phyloP scores from a whole-genome alignment of 2,113 vertebrate genomes.

The Sialia sialis region DNA sequence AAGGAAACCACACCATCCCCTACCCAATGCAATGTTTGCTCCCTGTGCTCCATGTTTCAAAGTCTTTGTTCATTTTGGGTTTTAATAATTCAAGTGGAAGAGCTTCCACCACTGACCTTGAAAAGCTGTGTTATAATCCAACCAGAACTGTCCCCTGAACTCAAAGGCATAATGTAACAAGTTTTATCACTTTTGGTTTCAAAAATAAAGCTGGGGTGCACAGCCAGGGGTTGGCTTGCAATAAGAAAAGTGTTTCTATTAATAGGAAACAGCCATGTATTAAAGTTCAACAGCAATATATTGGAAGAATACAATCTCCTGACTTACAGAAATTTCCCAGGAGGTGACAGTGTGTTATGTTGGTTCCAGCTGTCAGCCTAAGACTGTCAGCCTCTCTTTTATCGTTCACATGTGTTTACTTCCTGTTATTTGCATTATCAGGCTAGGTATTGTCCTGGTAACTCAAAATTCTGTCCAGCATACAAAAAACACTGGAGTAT shows the following conservation, averaged over 20 bases:
- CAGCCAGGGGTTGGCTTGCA: background rate
- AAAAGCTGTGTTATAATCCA: background rate
- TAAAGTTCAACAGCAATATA: background rate
- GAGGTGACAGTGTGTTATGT: background rate
- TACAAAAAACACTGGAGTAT: background rate
- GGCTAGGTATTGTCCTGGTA: background rate
- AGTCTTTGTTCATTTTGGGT: conserved; percentile 12
- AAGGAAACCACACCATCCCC: conserved; percentile 1
- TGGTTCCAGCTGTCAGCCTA: background rate
- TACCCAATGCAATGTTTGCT: background rate
- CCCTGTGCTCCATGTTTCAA: background rate
- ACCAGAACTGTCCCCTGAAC: background rate
- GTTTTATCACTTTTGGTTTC: background rate
- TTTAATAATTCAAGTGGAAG: background rate
- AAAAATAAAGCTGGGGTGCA: background rate
- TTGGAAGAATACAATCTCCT: background rate
- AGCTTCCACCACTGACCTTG: background rate
- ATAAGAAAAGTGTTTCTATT: background rate
- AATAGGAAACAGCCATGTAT: background rate
- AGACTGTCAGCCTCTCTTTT: background rate
- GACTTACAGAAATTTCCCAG: background rate
- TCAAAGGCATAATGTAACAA: background rate
- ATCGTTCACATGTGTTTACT: background rate
- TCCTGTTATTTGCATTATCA: background rate
- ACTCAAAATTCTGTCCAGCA: background rate